Base-by-base conservation (phyloP, 2,888 invertebrate genomes). In the Gandaritis pyraliata region DNA sequence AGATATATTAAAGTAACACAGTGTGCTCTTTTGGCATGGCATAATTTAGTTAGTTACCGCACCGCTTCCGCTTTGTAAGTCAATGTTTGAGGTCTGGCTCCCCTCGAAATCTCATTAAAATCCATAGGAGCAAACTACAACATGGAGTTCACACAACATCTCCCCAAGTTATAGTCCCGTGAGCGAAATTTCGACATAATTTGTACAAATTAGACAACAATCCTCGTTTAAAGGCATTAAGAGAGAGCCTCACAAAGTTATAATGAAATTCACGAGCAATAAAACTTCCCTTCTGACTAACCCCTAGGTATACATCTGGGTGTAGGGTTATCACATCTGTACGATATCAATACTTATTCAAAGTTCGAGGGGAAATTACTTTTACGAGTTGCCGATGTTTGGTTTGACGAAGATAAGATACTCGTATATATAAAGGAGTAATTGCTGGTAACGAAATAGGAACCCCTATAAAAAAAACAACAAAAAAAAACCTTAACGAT, bases 241-340 rank as follows among this genome's bases (percentile, higher is more conserved):
- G 83, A 75, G 84, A 78, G 84, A 80, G 84, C 81, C 78, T 77
- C 79, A 82, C 85, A 81, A 90, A 91, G 86, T 91, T 90, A 90
- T 91, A 91, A 90, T 90, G 90, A 90, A 91, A 90, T 91, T 90
- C 91, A 89, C 87, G 82, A 90, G 89, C 90, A 90, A 91, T 91
- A 90, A 90, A 91, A 91, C 89, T 90, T 90, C 86, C 85, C 87
- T 87, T 87, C 87, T 84, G 86, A 86, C 87, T 87, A 89, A 89
- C 87, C 88, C 87, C 88, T 81, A 83, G 86, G 86, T 86, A 88
- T 88, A 90, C 86, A 87, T 87, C 87, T 76, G 73, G 76, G 71
- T 70, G 72, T 76, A 86, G 87, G 86, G 88, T 73, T 86, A 83
- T 63, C 77, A 60, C 70, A 52, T 66, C 53, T 63, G 52, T 60